A percentile compares a stretch with the other conserved stretches of the same genome.
These are phyloP conservation scores for Microcaecilia unicolor DNA, from an alignment of 2,797 vertebrate genomes.

Conservation along the genomic window DNA sequence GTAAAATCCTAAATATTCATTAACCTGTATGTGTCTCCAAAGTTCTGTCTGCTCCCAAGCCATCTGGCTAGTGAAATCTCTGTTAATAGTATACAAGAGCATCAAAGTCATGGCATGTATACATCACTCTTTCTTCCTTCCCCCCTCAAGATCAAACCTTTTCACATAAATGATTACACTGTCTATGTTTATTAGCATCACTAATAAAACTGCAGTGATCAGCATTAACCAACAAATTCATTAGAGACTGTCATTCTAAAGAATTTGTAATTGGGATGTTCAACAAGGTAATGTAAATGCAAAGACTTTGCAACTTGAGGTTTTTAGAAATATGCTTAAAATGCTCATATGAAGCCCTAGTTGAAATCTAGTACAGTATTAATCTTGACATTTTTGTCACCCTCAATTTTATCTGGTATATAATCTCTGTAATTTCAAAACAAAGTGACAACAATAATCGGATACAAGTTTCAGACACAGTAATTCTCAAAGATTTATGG, in stretches of 20 bases:
- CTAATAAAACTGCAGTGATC: background rate
- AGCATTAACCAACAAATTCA: constrained; percentile 7
- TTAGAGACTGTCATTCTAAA: constrained; percentile 12
- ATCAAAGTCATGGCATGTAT: background rate
- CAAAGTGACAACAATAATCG: too few species aligned
- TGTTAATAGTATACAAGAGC: background rate
- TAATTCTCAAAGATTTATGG: too few species aligned
- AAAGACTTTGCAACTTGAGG: background rate
- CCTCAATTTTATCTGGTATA: too few species aligned
- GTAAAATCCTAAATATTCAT: too few species aligned
- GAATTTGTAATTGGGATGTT: constrained; percentile 18
- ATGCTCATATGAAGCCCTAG: too few species aligned
- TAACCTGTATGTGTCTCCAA: background rate
- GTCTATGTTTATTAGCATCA: constrained; percentile 3
- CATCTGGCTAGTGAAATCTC: background rate
- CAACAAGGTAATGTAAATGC: constrained; percentile 2
- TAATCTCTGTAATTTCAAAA: too few species aligned
- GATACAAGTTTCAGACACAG: too few species aligned
- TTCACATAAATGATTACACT: background rate
- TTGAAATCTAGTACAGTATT: too few species aligned
- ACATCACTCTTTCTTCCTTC: too few species aligned
- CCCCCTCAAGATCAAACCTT: background rate
- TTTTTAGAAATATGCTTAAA: too few species aligned
- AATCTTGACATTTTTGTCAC: too few species aligned
- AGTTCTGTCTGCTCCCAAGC: background rate